Conservation (phyloP, 1,140 invertebrate species). For the Drosophila fuyamai region DNA sequence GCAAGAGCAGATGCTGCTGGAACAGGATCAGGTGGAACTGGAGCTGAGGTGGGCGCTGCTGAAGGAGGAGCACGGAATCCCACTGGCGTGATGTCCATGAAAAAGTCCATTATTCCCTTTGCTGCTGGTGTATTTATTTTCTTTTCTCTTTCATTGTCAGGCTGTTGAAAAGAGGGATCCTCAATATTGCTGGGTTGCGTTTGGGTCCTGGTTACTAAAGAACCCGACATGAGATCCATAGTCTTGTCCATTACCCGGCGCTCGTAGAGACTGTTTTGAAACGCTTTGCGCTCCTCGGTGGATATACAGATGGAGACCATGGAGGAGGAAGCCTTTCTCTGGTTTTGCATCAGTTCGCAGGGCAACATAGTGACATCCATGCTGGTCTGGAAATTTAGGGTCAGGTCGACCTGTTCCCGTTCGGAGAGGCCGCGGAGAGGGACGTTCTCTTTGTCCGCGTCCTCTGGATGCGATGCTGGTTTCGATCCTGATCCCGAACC, state of each 20-base stretch:
- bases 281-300: slow-evolving; percentile 20
- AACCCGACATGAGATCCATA: slow-evolving; percentile 50
- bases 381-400: slow-evolving; percentile 57
- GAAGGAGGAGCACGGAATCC: not conserved
- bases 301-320: slow-evolving; percentile 7
- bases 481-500: slow-evolving; percentile 9
- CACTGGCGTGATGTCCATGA: slow-evolving; percentile 46
- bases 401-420: slow-evolving; percentile 15
- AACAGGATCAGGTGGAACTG: not conserved
- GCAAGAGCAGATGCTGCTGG: not conserved
- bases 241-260: slow-evolving; percentile 46
- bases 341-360: slow-evolving; percentile 18
- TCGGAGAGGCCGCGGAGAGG: slow-evolving; percentile 15
- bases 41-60: not conserved
- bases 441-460: slow-evolving; percentile 53
- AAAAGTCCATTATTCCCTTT: slow-evolving; percentile 15
- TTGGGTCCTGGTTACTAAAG: slow-evolving; percentile 9
- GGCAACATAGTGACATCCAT: slow-evolving; percentile 61
- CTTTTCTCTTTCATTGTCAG: not conserved
- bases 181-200: not conserved
- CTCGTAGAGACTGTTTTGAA: slow-evolving; percentile 23
- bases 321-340: slow-evolving; percentile 14
- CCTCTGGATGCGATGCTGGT: not conserved
- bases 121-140: not conserved
- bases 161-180: not conserved